Percentiles rank a stretch among this genome's conserved stretches.
These are phyloP conservation scores for Entomobrya multifasciata DNA, from an alignment of 2,888 invertebrate species.

Conservation along the genomic window DNA sequence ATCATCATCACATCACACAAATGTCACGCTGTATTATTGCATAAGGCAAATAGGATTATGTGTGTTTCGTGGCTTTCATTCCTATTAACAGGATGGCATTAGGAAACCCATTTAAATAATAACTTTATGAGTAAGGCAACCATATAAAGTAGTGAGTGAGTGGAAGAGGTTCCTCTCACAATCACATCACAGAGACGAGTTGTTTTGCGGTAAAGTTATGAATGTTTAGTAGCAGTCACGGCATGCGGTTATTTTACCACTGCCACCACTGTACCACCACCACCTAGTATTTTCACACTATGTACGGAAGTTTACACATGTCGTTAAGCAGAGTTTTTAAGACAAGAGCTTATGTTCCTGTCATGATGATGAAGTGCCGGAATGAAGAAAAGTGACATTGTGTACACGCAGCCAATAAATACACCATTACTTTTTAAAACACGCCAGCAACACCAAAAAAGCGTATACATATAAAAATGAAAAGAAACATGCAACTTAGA, in stretches of 20 bases:
- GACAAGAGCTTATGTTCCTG: constrained; percentile 71
- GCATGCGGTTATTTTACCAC: constrained; percentile 41
- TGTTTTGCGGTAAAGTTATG: no score
- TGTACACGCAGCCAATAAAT: constrained; percentile 68
- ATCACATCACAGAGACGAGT: no score
- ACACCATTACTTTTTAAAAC: constrained; percentile 63
- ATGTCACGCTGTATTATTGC: constrained; percentile 39
- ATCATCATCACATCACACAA: constrained; percentile 15
- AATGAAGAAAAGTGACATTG: constrained; percentile 73
- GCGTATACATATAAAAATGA: no score
- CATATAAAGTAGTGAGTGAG: no score
- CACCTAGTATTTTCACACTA: constrained; percentile 60
- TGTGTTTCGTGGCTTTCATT: background rate
- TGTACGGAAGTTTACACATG: constrained; percentile 73
- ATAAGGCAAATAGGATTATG: constrained; percentile 29
- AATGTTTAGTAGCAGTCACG: constrained; percentile 17
- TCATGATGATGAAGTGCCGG: constrained; percentile 71
- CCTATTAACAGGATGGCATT: constrained; percentile 25
- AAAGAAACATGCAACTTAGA: no score
- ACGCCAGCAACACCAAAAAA: background rate
- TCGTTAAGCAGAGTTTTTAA: constrained; percentile 63
- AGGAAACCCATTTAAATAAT: constrained; percentile 26
- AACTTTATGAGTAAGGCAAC: no score
- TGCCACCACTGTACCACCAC: constrained; percentile 17
- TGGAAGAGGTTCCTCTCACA: background rate